Evolutionary conservation across 2,113 vertebrate genomes (phyloP).

Genomic region (Podarcis muralis): DNA sequence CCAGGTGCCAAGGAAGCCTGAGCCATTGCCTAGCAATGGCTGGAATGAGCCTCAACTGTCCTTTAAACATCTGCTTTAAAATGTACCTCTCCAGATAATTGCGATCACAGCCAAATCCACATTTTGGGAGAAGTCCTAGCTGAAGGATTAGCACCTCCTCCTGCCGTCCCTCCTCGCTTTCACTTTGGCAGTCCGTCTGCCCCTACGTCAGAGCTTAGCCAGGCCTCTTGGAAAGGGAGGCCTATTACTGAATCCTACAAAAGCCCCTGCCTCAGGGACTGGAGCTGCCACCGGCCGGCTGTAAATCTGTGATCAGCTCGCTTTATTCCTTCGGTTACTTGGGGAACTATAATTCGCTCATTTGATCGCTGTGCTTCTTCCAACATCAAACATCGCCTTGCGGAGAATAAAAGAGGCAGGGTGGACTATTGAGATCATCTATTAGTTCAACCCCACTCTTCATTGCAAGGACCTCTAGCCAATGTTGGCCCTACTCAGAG

Average conservation of each 20-base stretch:
- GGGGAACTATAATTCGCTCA: neutral
- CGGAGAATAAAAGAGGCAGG: too few relatives aligned
- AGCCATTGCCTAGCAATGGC: accelerated
- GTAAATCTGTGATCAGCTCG: slow-evolving; percentile 44
- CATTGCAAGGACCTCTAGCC: too few relatives aligned
- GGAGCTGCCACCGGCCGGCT: slow-evolving; percentile 26
- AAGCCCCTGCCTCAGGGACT: neutral
- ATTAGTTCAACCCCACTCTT: too few relatives aligned
- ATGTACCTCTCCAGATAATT: slow-evolving; percentile 16
- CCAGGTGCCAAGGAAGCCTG: slow-evolving; percentile 24
- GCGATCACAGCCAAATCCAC: slow-evolving; percentile 41
- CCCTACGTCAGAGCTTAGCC: neutral
- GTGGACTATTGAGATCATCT: too few relatives aligned
- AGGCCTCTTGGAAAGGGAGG: neutral
- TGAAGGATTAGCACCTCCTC: slow-evolving; percentile 33
- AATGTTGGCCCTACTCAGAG: too few relatives aligned
- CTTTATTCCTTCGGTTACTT: slow-evolving; percentile 39
- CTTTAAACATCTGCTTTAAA: slow-evolving; percentile 47
- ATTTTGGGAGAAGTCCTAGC: neutral
- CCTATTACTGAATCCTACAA: neutral
- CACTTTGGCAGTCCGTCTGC: accelerated
- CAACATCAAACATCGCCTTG: too few relatives aligned
- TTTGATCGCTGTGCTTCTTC: neutral
- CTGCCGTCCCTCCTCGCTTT: slow-evolving; percentile 17
- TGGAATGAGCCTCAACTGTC: neutral